Conservation (phyloP, 2,113 vertebrate genomes). For the Micronisus gabar region DNA sequence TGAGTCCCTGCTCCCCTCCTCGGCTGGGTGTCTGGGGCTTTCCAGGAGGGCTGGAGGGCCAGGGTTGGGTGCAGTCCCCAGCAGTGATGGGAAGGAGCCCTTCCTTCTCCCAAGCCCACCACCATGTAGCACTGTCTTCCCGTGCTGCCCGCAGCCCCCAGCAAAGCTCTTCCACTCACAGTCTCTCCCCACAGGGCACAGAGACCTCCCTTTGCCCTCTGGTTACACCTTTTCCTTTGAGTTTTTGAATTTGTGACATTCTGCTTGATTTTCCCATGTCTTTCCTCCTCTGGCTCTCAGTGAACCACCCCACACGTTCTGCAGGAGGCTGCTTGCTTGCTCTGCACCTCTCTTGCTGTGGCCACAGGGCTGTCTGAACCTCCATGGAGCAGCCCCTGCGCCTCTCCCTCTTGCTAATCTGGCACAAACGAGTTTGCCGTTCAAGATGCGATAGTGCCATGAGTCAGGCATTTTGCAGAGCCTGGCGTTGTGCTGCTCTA, state of each 20-base stretch:
- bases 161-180: not conserved
- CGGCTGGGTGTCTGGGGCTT: not conserved
- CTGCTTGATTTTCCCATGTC: not conserved
- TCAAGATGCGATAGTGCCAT: fast-evolving
- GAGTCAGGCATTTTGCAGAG: not conserved
- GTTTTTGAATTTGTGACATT: not conserved
- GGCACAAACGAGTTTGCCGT: not conserved
- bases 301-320: not conserved
- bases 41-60: not conserved
- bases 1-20: not conserved
- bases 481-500: not conserved
- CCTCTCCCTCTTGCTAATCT: not conserved
- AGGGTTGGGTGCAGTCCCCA: not conserved
- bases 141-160: fast-evolving
- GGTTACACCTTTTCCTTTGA: not conserved
- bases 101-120: not conserved
- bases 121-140: fast-evolving
- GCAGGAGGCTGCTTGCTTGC: not conserved
- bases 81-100: fast-evolving
- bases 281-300: not conserved
- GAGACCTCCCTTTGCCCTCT: not conserved
- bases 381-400: fast-evolving
- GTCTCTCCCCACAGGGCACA: not conserved
- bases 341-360: not conserved
- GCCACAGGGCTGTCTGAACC: fast-evolving